Conservation (phyloP, 2,113 vertebrate genomes). For the Alectura lathami region DNA sequence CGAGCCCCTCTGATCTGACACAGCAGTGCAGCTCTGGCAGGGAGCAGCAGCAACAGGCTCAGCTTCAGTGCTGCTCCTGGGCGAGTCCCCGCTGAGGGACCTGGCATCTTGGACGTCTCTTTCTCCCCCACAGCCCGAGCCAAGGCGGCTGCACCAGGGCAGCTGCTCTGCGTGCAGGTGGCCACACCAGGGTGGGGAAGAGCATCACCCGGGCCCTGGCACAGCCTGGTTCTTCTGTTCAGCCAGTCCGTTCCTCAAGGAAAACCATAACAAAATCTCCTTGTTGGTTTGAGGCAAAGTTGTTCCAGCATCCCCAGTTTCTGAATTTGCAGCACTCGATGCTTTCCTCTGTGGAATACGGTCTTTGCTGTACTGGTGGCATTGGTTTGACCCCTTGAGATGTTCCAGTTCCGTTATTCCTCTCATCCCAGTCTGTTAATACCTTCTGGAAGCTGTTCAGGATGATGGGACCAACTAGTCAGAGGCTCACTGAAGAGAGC, state of each 20-base stretch:
- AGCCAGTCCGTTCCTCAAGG: neutral
- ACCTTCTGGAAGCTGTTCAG: neutral
- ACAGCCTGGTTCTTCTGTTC: neutral
- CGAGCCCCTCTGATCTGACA: neutral
- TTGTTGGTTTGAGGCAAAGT: neutral
- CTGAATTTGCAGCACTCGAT: neutral
- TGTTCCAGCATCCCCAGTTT: neutral
- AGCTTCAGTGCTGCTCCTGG: neutral
- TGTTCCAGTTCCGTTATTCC: neutral
- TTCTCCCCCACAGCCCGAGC: neutral
- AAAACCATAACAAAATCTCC: neutral
- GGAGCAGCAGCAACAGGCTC: neutral
- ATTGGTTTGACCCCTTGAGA: neutral
- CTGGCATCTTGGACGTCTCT: neutral
- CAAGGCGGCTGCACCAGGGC: fast-evolving
- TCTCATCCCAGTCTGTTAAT: neutral
- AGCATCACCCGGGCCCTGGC: neutral
- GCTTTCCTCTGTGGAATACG: neutral
- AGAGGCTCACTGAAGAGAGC: neutral
- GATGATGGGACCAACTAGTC: neutral
- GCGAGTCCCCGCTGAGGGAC: neutral
- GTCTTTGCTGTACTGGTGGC: neutral
- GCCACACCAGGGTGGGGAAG: fast-evolving
- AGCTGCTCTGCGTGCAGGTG: neutral
- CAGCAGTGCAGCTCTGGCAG: neutral